Conservation (phyloP, 1,140 invertebrate species). For the Sycobia sp. region DNA sequence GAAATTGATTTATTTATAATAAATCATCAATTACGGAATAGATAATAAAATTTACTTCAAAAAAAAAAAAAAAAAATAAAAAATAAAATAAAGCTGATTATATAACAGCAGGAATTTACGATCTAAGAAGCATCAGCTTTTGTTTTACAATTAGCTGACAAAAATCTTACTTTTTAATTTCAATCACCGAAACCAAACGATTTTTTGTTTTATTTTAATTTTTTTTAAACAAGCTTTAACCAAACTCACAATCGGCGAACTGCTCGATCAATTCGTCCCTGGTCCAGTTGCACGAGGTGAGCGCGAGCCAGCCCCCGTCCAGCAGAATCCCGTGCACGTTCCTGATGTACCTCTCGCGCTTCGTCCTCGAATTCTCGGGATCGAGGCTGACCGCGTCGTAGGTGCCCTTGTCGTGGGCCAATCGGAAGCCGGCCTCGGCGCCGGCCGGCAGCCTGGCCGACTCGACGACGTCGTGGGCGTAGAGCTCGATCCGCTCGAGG, state of each 20-base stretch:
- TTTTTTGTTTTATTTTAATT: no score
- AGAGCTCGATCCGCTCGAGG: constrained; percentile 62
- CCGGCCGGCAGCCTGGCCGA: constrained; percentile 32
- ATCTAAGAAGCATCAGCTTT: no score
- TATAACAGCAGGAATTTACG: no score
- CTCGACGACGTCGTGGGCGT: constrained; percentile 67
- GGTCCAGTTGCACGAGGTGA: constrained; percentile 96
- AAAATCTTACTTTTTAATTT: no score
- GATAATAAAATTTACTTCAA: no score
- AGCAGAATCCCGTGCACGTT: constrained; percentile 69
- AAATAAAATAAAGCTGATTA: no score
- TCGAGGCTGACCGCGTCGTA: constrained; percentile 89
- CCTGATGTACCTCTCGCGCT: constrained; percentile 71
- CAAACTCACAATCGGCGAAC: constrained; percentile 66
- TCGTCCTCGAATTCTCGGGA: constrained; percentile 69
- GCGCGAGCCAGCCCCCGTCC: constrained; percentile 73
- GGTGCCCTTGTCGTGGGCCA: constrained; percentile 89
- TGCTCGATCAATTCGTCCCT: constrained; percentile 77
- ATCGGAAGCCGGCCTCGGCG: constrained; percentile 68
- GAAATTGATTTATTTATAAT: no score
- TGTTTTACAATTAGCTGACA: no score
- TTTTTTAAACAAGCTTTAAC: no score
- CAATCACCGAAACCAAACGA: no score
- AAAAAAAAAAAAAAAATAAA: no score
- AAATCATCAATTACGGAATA: no score